Percentiles rank a stretch among this genome's conserved stretches.
Conservation (phyloP, 2,888 invertebrate species). For the Agonopterix arenella region DNA sequence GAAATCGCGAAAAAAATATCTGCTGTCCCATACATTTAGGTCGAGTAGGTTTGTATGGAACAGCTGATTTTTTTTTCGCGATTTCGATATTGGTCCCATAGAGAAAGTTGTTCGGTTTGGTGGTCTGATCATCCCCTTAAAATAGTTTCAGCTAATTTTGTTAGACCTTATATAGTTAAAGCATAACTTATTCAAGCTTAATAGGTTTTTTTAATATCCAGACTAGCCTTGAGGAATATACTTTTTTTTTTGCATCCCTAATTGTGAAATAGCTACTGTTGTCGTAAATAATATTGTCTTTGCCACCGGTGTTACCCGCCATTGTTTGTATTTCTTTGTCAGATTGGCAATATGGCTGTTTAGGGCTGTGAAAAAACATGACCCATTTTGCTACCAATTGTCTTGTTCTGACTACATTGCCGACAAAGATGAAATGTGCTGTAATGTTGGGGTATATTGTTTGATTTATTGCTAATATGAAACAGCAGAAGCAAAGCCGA, state of each 20-base stretch:
- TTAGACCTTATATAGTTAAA: no score
- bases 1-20: no score
- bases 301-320: constrained; percentile 64
- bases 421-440: constrained; percentile 3
- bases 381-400: constrained; percentile 41
- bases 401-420: constrained; percentile 9
- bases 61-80: no score
- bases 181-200: no score
- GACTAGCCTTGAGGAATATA: background rate
- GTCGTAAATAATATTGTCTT: constrained; percentile 58
- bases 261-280: constrained; percentile 54
- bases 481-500: no score
- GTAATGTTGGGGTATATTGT: background rate
- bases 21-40: no score
- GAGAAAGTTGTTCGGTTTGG: no score
- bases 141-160: no score
- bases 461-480: no score
- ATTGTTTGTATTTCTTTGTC: constrained; percentile 46
- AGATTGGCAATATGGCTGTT: constrained; percentile 37
- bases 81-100: no score
- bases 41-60: no score
- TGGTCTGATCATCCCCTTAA: no score
- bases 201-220: background rate
- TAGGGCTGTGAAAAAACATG: constrained; percentile 38
- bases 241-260: constrained; percentile 33